Evolutionary conservation across 2,797 vertebrate species (phyloP).

Genomic region (Pipistrellus pipistrellus): DNA sequence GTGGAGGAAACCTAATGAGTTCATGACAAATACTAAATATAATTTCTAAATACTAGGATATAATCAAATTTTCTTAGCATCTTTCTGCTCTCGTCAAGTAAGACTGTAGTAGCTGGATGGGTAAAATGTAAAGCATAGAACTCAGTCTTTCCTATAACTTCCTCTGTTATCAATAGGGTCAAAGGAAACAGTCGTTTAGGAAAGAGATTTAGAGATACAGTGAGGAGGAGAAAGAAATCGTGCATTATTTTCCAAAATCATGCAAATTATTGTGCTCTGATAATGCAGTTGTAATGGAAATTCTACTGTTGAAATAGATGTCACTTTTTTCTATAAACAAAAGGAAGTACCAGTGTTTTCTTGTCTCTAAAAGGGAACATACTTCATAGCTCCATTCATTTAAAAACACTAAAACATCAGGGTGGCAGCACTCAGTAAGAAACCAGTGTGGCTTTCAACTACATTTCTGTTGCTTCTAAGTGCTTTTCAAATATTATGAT

Average conservation of each 20-base stretch:
- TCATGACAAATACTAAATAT: slow-evolving; percentile 47
- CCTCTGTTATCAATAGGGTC: slow-evolving; percentile 3
- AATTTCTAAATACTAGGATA: slow-evolving; percentile 54
- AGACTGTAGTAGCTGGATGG: background rate
- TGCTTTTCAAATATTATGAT: slow-evolving; percentile 69
- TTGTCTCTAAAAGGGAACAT: slow-evolving; percentile 14
- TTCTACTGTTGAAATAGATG: slow-evolving; percentile 62
- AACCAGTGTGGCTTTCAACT: slow-evolving; percentile 76
- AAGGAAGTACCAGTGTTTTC: slow-evolving; percentile 42
- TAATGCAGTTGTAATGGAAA: slow-evolving; percentile 72
- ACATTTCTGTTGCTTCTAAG: slow-evolving; percentile 78
- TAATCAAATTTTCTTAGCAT: slow-evolving; percentile 42
- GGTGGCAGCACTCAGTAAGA: slow-evolving; percentile 83
- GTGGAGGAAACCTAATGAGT: background rate
- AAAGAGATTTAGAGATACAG: slow-evolving; percentile 57
- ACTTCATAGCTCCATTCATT: slow-evolving; percentile 67
- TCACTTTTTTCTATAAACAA: slow-evolving; percentile 64
- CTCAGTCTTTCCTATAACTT: slow-evolving; percentile 56
- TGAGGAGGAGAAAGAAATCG: slow-evolving; percentile 40
- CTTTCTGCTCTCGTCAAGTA: slow-evolving; percentile 40
- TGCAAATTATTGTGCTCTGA: slow-evolving; percentile 62
- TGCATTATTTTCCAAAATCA: slow-evolving; percentile 62
- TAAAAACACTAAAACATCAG: slow-evolving; percentile 57
- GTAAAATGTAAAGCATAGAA: slow-evolving; percentile 62
- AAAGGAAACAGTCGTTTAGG: slow-evolving; percentile 58